Base-by-base conservation (phyloP, 2,113 vertebrate species). In the Brachypodius melanocephalos region DNA sequence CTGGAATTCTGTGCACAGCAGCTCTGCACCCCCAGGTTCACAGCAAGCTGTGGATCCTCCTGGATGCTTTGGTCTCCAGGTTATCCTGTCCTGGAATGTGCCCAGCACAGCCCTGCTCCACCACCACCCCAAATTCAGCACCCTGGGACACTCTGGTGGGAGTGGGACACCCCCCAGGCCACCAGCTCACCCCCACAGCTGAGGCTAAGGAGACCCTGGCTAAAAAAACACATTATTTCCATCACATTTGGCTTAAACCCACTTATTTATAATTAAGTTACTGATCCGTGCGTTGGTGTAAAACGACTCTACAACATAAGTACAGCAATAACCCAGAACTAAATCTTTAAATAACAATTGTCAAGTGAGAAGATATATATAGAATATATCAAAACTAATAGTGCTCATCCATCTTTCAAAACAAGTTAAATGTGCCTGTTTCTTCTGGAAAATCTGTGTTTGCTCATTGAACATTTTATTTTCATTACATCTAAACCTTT, bases 301-400 rank as follows among this genome's bases (percentile, higher is more conserved):
- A 91, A 93, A 94, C 16, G 15, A 65, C 57, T 93, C 57, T 46
- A 26, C 71, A 66, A 16, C 5, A 0, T 19, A 91, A 90, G 57
- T 49, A 71, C 63, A 54, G 62, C 71, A 85, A 90, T 58, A 95
- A 90, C 19, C 34, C 55, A 81, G 61, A 89, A 90, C 32, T 75
- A 78, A 84, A 90, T 59, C 69, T 71, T 95, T 88, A 93, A 90
- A 91, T 89, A 96, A 72, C 65, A 86, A 75, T 63, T 93, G 76
- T 65, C 76, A 80, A 93, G 71, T 21, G 75, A 78, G 71, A 38
- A 79, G 68, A 85, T 78, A 78, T 24, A 80, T 87, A 90, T 34
- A 84, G 61, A 90, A 91, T 63, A 58, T 66, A 90, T 80, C 55
- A 85, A 91, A 94, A 95, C 67, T 86, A 96, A 90, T 61, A 80